phyloP scores from a whole-genome alignment of 2,113 vertebrate genomes.

The Hippopotamus amphibius region DNA sequence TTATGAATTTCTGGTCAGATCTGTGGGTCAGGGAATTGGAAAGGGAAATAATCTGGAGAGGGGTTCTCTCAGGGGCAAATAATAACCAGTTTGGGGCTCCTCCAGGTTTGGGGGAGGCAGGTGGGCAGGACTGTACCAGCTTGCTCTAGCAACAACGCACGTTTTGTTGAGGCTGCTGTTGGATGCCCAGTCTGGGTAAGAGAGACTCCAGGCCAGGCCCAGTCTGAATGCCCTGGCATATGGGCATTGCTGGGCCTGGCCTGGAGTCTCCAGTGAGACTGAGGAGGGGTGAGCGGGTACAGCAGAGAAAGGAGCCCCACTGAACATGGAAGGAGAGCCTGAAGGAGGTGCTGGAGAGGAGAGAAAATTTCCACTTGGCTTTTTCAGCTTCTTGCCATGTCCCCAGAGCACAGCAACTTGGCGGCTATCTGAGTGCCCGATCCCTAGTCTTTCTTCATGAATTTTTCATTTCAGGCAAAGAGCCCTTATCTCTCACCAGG shows the following conservation, averaged over 20 bases:
- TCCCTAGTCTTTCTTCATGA: slow-evolving; percentile 63
- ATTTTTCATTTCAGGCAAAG: slow-evolving; percentile 73
- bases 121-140: background rate
- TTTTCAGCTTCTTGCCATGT: background rate
- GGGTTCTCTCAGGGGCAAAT: background rate
- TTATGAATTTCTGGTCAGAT: background rate
- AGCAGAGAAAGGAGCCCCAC: background rate
- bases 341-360: background rate
- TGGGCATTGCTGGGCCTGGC: background rate
- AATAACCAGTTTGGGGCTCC: background rate
- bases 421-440: background rate
- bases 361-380: slow-evolving; percentile 70
- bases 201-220: too few relatives aligned
- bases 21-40: background rate
- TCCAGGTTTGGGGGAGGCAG: background rate
- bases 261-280: background rate
- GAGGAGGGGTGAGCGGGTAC: background rate
- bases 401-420: slow-evolving; percentile 47
- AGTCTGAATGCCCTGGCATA: background rate
- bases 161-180: background rate
- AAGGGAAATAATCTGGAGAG: background rate
- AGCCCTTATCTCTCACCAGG: slow-evolving; percentile 55
- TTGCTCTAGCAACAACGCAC: background rate
- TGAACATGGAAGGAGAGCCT: background rate
- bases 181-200: background rate